phyloP scores from a whole-genome alignment of 2,888 invertebrate species.

The Xanthia icteritia region DNA sequence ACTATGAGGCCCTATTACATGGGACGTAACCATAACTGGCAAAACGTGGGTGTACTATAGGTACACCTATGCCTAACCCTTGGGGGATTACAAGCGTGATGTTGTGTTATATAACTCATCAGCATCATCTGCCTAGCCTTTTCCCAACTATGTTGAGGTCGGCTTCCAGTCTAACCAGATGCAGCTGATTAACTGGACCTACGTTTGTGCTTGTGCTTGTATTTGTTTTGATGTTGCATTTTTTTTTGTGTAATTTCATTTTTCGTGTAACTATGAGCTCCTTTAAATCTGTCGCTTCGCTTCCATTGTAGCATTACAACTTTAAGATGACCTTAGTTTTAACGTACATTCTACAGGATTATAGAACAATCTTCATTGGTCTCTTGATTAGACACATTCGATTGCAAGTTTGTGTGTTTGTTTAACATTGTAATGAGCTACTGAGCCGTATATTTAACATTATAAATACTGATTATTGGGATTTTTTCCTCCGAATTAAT shows the following conservation, averaged over 20 bases:
- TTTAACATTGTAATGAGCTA: slow-evolving; percentile 60
- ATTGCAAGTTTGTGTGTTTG: slow-evolving; percentile 51
- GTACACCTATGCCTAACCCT: background rate
- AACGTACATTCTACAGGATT: slow-evolving; percentile 59
- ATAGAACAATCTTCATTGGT: slow-evolving; percentile 54
- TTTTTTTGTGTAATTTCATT: too few relatives aligned
- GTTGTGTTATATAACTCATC: background rate
- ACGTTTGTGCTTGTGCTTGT: too few relatives aligned
- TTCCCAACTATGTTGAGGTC: too few relatives aligned
- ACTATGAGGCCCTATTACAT: background rate
- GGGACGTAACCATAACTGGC: background rate
- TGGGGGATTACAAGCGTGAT: background rate
- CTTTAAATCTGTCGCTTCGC: slow-evolving; percentile 33
- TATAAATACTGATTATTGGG: slow-evolving; percentile 28
- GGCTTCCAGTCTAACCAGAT: background rate
- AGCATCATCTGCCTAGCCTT: background rate
- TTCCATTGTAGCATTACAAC: slow-evolving; percentile 31
- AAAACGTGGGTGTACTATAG: background rate
- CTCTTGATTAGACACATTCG: slow-evolving; percentile 58
- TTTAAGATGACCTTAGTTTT: slow-evolving; percentile 62
- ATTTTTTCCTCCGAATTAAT: slow-evolving; percentile 8
- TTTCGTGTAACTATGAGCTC: too few relatives aligned
- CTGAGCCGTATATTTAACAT: slow-evolving; percentile 33
- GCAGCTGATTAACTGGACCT: too few relatives aligned
- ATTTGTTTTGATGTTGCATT: too few relatives aligned